Percentiles rank a stretch among this genome's conserved stretches.
Evolutionary conservation across 2,113 vertebrate species (phyloP).

Genomic region (Centrocercus urophasianus): DNA sequence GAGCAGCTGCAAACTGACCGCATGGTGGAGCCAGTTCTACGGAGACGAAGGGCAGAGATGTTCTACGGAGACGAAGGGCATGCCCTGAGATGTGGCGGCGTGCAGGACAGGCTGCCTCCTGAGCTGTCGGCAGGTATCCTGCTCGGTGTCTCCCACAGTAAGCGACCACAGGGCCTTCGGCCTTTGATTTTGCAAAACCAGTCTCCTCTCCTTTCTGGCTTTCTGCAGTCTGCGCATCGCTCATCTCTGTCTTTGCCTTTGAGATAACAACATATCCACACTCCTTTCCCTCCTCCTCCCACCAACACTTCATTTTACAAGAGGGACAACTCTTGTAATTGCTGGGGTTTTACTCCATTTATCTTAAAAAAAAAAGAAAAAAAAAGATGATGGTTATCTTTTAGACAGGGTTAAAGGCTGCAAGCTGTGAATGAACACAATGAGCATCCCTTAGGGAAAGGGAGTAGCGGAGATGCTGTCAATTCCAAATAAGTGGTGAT

Average conservation of each 20-base stretch:
- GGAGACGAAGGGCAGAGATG: background rate
- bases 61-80: background rate
- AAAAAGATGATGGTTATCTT: background rate
- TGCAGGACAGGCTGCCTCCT: background rate
- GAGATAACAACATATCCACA: background rate
- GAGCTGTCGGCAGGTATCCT: background rate
- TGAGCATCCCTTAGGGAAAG: background rate
- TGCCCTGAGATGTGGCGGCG: background rate
- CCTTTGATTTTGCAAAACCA: background rate
- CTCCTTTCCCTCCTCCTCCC: background rate
- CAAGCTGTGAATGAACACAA: background rate
- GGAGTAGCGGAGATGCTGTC: background rate
- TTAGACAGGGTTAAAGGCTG: background rate
- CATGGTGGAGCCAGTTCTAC: constrained; percentile 22
- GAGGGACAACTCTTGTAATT: background rate
- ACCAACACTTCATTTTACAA: background rate
- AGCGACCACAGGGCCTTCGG: background rate
- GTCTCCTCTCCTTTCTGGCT: background rate
- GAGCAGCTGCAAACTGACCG: background rate
- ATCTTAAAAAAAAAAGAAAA: too few species aligned
- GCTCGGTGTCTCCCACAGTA: background rate
- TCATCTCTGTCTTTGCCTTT: background rate
- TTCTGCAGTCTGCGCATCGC: background rate
- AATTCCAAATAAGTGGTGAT: background rate
- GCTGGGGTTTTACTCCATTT: background rate